phyloP scores from a whole-genome alignment of 2,888 invertebrate species.

The Xestia rhomboidea region DNA sequence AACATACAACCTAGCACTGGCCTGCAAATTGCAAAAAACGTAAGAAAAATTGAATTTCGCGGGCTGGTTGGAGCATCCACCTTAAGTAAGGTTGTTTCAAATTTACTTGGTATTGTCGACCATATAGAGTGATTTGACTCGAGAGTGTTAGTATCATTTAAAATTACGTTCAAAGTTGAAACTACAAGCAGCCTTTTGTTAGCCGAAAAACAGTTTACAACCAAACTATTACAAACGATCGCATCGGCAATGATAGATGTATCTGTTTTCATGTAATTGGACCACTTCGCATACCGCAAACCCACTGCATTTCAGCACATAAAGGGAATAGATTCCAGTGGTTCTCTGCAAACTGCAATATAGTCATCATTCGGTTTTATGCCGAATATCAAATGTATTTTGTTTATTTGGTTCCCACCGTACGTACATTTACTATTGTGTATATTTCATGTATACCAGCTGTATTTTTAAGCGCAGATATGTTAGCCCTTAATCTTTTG shows the following conservation, averaged over 20 bases:
- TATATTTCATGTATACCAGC: background rate
- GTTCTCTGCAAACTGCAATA: conserved; percentile 11
- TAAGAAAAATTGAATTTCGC: too few relatives aligned
- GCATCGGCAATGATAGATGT: background rate
- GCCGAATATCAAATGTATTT: conserved; percentile 30
- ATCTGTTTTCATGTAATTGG: conserved; percentile 4
- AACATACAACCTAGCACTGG: too few relatives aligned
- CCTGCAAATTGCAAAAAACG: too few relatives aligned
- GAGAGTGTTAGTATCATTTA: too few relatives aligned
- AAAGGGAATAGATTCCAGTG: conserved; percentile 20
- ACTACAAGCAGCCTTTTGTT: background rate
- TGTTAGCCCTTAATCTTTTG: too few relatives aligned
- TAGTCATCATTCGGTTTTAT: conserved; percentile 18
- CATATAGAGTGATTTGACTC: too few relatives aligned
- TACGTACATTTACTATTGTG: background rate
- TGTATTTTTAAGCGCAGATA: background rate
- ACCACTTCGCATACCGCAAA: background rate
- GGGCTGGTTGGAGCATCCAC: too few relatives aligned
- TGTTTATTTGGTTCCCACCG: background rate
- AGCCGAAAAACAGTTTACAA: background rate
- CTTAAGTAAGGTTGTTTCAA: too few relatives aligned
- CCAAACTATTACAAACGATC: background rate
- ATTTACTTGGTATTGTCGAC: too few relatives aligned
- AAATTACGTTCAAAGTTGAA: too few relatives aligned
- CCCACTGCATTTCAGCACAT: conserved; percentile 4